Percentiles rank a stretch among this genome's conserved stretches.
Conservation (phyloP, 1,140 invertebrate genomes). For the Bombus difficillimus region DNA sequence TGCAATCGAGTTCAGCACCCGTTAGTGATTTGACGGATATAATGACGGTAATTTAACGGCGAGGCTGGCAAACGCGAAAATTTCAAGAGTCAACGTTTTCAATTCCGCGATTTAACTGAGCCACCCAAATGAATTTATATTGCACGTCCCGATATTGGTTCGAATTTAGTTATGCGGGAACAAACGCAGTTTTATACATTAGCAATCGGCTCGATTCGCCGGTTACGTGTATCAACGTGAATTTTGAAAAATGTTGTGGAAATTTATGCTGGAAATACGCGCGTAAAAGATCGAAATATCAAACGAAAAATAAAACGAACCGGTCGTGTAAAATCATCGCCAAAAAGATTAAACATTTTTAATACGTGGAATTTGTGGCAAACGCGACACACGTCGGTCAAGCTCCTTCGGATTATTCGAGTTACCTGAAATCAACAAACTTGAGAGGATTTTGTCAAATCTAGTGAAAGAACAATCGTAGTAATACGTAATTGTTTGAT, state of each 20-base stretch:
- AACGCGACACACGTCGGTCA: no score
- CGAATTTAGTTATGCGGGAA: background rate
- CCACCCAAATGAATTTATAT: background rate
- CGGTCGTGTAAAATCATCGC: no score
- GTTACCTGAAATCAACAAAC: no score
- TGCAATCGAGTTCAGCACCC: slow-evolving; percentile 1
- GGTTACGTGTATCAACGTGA: background rate
- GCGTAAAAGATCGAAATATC: no score
- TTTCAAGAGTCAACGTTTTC: slow-evolving; percentile 24
- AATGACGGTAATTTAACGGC: slow-evolving; percentile 33
- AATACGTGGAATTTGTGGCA: no score
- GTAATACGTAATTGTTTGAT: no score
- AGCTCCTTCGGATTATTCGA: no score
- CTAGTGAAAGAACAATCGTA: no score
- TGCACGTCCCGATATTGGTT: background rate
- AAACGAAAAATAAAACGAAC: background rate
- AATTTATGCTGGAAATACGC: background rate
- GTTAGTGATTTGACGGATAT: slow-evolving; percentile 12
- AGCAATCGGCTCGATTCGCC: background rate
- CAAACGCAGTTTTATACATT: background rate
- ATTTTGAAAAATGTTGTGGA: background rate
- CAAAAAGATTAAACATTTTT: background rate
- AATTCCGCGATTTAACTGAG: background rate
- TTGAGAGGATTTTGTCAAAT: no score
- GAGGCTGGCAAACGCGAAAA: slow-evolving; percentile 4